Evolutionary conservation across 2,113 vertebrate genomes (phyloP), one percentile per base, ranked within the genome.

Genomic region (Triplophysa dalaica): DNA sequence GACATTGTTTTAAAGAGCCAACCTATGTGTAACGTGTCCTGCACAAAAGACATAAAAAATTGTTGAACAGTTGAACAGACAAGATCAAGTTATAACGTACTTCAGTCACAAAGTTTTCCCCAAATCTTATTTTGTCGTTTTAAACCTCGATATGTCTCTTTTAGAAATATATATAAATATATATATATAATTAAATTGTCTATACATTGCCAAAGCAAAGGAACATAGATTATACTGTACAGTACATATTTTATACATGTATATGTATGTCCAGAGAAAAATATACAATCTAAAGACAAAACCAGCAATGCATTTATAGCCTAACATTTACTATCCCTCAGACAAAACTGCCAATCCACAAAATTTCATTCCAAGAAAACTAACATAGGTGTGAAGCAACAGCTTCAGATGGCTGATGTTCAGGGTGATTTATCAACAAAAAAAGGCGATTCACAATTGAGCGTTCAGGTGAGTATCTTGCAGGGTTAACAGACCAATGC

Each of bases 361-460:
- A 16, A 29, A 62, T 75, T 7, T 63, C 1, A 62, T 63, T 79
- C 63, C 19, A 61, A 24, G 14, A 29, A 69, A 79, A 62, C 45
- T 6, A 8, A 52, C 48, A 26, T 29, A 61, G 60, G 68, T 74
- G 54, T 45, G 68, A 82, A 82, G 61, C 54, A 61, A 52, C 24
- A 74, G 70, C 63, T 24, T 38, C 24, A n/a, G 19, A 74, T 43
- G 45, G 4, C 33, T 48, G 69, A 58, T 14, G 33, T 29, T 50
- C 77, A 48, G 54, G 21, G 66, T 22, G 80, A 61, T 79, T 85
- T 43, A 75, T 81, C 79, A 58, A 75, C 86, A 79, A 81, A 84
- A 83, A 68, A 33, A 70, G 77, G 83, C 22, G 45, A 70, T 70
- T 84, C 78, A 82, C 83, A 79, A 67, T 78, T 69, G 54, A 67